Evolutionary conservation across 2,888 invertebrate species (phyloP).

Genomic region (Ariolimax columbianus): DNA sequence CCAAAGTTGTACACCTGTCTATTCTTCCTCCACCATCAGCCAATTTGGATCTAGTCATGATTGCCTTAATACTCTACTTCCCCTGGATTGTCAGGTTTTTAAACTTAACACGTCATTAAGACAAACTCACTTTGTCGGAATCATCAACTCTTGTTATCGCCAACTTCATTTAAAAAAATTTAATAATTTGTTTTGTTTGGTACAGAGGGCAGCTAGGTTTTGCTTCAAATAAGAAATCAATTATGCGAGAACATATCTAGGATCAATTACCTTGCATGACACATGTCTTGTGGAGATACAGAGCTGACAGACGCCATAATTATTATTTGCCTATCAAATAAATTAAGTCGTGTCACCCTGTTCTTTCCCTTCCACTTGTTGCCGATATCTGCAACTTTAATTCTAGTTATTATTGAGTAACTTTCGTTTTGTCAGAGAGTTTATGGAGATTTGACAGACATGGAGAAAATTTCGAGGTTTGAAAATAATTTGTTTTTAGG

Average conservation of each 20-base stretch:
- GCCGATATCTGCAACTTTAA: too few species aligned
- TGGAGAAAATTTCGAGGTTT: too few species aligned
- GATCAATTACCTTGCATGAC: neutral
- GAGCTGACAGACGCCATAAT: neutral
- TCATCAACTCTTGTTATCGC: neutral
- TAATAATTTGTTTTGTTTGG: too few species aligned
- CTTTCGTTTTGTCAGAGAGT: too few species aligned
- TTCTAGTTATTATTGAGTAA: too few species aligned
- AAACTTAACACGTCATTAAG: neutral
- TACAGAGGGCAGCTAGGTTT: neutral
- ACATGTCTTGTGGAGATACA: neutral
- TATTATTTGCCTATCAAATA: too few species aligned
- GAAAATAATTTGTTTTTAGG: too few species aligned
- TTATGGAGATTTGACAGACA: too few species aligned
- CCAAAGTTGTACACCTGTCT: constrained; percentile 3
- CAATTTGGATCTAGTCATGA: neutral
- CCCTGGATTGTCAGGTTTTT: neutral
- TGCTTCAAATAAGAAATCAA: neutral
- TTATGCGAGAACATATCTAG: neutral
- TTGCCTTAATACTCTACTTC: neutral
- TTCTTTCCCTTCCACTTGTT: too few species aligned
- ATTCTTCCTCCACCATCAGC: neutral
- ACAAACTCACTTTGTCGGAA: neutral
- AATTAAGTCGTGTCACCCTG: too few species aligned
- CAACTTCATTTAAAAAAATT: neutral